Percentiles rank a stretch among this genome's conserved stretches.
phyloP scores from a whole-genome alignment of 2,797 vertebrate species.

The Hippopotamyrus pictus region DNA sequence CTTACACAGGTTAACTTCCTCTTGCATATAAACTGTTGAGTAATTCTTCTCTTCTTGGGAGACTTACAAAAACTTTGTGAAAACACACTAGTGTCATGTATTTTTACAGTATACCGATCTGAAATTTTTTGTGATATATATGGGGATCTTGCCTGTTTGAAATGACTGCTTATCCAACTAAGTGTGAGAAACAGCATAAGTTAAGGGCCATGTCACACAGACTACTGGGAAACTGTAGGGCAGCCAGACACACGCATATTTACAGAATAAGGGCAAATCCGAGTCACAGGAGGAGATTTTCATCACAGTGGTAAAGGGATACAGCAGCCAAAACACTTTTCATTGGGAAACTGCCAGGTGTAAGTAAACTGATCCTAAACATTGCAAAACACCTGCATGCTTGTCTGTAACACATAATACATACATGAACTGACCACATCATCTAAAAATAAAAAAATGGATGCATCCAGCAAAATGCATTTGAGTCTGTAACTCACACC shows the following conservation, averaged over 20 bases:
- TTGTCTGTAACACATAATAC: not conserved
- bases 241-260: not conserved
- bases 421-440: not conserved
- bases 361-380: not conserved
- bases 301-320: not conserved
- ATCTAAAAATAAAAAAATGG: not conserved
- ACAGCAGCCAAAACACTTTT: not conserved
- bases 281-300: not conserved
- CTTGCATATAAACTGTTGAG: not conserved
- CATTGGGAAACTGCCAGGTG: not conserved
- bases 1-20: not conserved
- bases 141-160: not conserved
- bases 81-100: not conserved
- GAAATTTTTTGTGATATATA: not conserved
- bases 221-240: not conserved
- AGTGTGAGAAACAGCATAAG: not conserved
- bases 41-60: not conserved
- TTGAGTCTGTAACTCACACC: not conserved
- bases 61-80: not conserved
- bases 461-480: not conserved
- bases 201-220: not conserved
- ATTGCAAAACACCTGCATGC: not conserved
- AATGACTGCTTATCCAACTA: not conserved
- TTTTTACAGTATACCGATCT: not conserved
- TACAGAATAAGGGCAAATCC: not conserved